Base-by-base conservation (phyloP, 2,113 vertebrate species). In the Ictidomys tridecemlineatus region DNA sequence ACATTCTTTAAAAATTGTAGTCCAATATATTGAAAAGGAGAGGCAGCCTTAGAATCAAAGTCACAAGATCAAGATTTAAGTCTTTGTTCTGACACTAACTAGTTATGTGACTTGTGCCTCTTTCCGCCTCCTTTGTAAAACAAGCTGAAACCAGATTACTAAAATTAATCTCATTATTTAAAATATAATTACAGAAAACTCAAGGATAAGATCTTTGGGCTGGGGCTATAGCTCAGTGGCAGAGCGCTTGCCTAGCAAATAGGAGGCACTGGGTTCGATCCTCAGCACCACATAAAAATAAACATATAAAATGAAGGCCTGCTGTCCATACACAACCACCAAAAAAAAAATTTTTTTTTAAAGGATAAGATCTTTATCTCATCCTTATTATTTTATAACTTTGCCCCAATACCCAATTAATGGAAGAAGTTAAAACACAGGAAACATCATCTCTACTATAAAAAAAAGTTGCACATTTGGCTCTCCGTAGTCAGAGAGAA, bases 341-440 rank as follows among this genome's bases (percentile, higher is more conserved):
- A 51, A 51, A 51, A 51, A 51, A 51, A 51, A 13, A 12, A n/a
- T n/a, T 13, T 51, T 51, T 48, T 51, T 51, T 51, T 51, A 51
- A 51, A 51, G 48, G 34, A 85, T 24, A 76, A 56, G 65, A 84
- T 56, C 20, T 95, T 91, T 78, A 85, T 39, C 24, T 91, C 85
- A 73, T 17, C 58, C 63, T 94, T 82, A 95, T 76, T 82, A 67
- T n/a, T 24, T 82, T 93, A 56, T n/a, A 90, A 87, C 37, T n/a
- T 87, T 16, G 24, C 61, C 85, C 37, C 42, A 45, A 95, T 65
- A 88, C 22, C 61, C 39, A 39, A 90, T 53, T 82, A 78, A 79
- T 37, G 65, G 51, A 90, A 88, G 22, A 89, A 85, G 61, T 74
- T 76, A 83, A 95, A 97, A 95, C 42, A 88, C 34, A 94, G 30